Evolutionary conservation across 2,797 vertebrate species (phyloP).

Genomic region (Sebastes kiyomatsui): DNA sequence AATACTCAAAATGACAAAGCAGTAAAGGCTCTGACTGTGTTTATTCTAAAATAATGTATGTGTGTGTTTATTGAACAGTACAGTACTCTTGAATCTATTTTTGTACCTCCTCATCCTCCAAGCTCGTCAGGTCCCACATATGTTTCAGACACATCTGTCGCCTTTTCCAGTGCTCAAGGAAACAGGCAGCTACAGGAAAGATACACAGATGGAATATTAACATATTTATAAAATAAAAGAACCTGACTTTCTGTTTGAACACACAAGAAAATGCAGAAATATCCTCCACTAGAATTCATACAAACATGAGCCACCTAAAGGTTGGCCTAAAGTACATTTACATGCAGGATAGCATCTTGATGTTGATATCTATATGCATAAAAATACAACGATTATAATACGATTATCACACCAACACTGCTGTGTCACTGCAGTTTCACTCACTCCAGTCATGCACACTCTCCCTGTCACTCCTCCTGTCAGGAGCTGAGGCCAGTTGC

Average conservation of each 20-base stretch:
- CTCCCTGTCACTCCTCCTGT: not conserved
- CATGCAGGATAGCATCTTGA: not conserved
- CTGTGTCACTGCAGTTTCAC: not conserved
- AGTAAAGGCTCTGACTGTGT: not conserved
- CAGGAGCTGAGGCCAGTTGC: too few relatives aligned
- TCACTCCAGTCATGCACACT: not conserved
- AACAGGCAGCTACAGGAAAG: slow-evolving; percentile 88
- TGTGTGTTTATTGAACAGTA: not conserved
- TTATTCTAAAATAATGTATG: not conserved
- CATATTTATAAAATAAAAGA: not conserved
- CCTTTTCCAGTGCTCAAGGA: slow-evolving; percentile 97
- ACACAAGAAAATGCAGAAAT: not conserved
- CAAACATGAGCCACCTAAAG: not conserved
- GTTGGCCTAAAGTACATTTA: not conserved
- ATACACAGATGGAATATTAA: slow-evolving; percentile 29
- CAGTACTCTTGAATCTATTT: not conserved
- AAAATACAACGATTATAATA: not conserved
- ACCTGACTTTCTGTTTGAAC: not conserved
- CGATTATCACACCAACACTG: not conserved
- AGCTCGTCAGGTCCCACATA: slow-evolving; percentile 93
- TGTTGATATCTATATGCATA: not conserved
- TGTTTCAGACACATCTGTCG: slow-evolving; percentile 94
- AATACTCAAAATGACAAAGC: not conserved
- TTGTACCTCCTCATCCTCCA: slow-evolving; percentile 94
- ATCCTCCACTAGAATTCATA: not conserved